Conservation (phyloP, 2,888 invertebrate species). For the Leptinotarsa rubiginosa region DNA sequence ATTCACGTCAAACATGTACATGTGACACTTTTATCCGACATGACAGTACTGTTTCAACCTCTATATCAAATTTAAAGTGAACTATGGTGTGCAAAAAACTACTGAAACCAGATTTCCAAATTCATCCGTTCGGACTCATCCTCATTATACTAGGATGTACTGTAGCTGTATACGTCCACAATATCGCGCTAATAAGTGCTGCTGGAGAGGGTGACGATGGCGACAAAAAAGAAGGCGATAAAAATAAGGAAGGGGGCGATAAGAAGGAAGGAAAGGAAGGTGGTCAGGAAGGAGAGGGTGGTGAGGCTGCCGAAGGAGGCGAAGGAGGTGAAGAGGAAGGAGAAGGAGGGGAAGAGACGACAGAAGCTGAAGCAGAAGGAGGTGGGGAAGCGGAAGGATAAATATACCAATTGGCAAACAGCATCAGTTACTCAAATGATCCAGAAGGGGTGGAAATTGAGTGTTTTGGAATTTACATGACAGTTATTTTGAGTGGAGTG, state of each 20-base stretch:
- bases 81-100: conserved; percentile 25
- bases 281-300: background rate
- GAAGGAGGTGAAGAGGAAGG: background rate
- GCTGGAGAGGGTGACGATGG: conserved; percentile 28
- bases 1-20: background rate
- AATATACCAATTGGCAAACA: background rate
- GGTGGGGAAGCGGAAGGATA: conserved; percentile 15
- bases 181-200: conserved; percentile 31
- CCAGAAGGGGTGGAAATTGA: background rate
- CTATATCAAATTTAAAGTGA: conserved; percentile 2
- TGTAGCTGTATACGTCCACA: conserved; percentile 36
- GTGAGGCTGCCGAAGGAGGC: background rate
- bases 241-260: background rate
- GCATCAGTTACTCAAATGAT: background rate
- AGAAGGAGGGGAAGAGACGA: background rate
- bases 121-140: conserved; percentile 36
- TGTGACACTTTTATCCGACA: background rate
- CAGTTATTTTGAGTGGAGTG: no score
- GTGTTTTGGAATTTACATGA: no score
- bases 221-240: conserved; percentile 15
- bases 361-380: conserved; percentile 23
- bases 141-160: conserved; percentile 41
- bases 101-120: conserved; percentile 1
- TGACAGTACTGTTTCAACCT: background rate
- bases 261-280: background rate